A percentile compares a stretch with the other conserved stretches of the same genome.
Evolutionary conservation across 2,113 vertebrate species (phyloP).

Genomic region (Notothenia coriiceps): DNA sequence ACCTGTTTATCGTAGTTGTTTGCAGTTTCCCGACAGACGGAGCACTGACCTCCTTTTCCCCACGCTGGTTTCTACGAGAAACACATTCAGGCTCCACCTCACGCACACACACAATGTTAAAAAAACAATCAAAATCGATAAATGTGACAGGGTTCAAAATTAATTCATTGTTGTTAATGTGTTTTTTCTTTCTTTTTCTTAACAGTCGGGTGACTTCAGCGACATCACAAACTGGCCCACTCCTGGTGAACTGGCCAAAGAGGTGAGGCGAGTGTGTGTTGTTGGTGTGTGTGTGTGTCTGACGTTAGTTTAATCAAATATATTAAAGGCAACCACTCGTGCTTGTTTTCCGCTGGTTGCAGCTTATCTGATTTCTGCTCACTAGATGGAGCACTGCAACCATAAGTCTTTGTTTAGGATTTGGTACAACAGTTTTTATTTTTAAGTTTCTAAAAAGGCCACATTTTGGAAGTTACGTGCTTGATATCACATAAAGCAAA

Average conservation of each 20-base stretch:
- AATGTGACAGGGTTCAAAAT: too few species aligned
- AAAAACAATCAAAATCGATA: neutral
- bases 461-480: too few species aligned
- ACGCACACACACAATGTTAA: neutral
- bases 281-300: slow-evolving; percentile 7
- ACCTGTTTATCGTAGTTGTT: slow-evolving; percentile 54
- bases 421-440: too few species aligned
- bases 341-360: neutral
- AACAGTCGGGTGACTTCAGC: slow-evolving; percentile 91
- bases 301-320: neutral
- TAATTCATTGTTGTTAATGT: neutral
- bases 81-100: neutral
- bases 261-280: slow-evolving; percentile 81
- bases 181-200: slow-evolving; percentile 34
- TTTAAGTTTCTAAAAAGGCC: neutral
- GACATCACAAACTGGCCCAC: slow-evolving; percentile 97
- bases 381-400: slow-evolving; percentile 48
- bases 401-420: neutral
- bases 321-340: neutral
- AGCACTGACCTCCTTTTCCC: slow-evolving; percentile 57
- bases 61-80: slow-evolving; percentile 2
- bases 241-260: slow-evolving; percentile 93
- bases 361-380: slow-evolving; percentile 23
- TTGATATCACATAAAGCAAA: neutral
- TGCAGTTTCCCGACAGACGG: slow-evolving; percentile 38